phyloP scores from a whole-genome alignment of 2,888 invertebrate species.

The Omphaloscelis lunosa region DNA sequence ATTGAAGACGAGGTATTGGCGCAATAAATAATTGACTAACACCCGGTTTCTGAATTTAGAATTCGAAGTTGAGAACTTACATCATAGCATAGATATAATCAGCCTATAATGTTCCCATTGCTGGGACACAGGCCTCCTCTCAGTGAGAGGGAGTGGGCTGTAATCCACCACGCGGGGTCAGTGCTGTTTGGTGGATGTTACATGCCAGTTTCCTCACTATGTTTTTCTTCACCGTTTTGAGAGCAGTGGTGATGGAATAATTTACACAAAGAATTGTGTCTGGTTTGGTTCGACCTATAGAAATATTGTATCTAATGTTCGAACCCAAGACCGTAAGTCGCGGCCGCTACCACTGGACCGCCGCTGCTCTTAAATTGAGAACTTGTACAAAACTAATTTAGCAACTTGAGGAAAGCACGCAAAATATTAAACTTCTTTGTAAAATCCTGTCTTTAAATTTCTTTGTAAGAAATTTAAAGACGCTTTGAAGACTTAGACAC shows the following conservation, averaged over 20 bases:
- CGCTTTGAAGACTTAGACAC: too few relatives aligned
- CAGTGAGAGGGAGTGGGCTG: not conserved
- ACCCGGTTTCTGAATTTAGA: not conserved
- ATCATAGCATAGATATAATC: not conserved
- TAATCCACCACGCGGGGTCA: not conserved
- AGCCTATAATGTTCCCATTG: not conserved
- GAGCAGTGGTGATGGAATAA: not conserved
- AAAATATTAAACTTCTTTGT: too few relatives aligned
- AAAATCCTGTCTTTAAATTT: too few relatives aligned
- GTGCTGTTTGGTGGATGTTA: not conserved
- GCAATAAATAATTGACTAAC: not conserved
- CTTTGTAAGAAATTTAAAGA: not conserved
- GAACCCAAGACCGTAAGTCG: not conserved
- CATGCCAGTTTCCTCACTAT: not conserved
- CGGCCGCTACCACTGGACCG: too few relatives aligned
- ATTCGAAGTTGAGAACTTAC: not conserved
- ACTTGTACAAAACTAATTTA: too few relatives aligned
- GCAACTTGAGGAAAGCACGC: too few relatives aligned
- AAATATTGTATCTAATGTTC: too few relatives aligned
- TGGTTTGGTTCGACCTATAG: not conserved
- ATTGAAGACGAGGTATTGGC: not conserved
- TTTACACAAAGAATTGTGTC: not conserved
- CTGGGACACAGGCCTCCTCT: not conserved
- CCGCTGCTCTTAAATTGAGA: too few relatives aligned
- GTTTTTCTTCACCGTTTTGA: not conserved